phyloP scores from a whole-genome alignment of 2,113 vertebrate genomes.

The Elgaria multicarinata region DNA sequence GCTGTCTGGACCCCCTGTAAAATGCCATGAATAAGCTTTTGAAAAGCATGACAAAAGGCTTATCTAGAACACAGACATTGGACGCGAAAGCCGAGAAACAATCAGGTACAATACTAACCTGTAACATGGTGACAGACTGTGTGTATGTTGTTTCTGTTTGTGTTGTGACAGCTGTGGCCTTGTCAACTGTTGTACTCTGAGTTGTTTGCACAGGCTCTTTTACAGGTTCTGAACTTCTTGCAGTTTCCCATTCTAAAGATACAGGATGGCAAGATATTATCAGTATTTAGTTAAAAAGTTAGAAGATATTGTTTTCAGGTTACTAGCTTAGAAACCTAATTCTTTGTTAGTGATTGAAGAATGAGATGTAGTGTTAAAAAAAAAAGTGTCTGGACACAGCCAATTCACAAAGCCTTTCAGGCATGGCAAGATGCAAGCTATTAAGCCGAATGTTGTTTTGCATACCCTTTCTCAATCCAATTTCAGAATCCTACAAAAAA shows the following conservation, averaged over 20 bases:
- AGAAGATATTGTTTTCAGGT: neutral
- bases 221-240: constrained; percentile 85
- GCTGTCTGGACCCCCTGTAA: too few species aligned
- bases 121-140: constrained; percentile 94
- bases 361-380: neutral
- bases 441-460: neutral
- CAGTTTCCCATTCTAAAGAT: constrained; percentile 92
- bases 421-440: neutral
- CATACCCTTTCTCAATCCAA: neutral
- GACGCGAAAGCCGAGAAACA: neutral
- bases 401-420: neutral
- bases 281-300: constrained; percentile 9
- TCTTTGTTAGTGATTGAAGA: neutral
- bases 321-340: neutral
- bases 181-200: constrained; percentile 78
- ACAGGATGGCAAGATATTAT: neutral
- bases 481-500: neutral
- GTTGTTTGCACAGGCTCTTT: constrained; percentile 79
- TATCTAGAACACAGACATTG: neutral
- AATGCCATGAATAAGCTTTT: too few species aligned
- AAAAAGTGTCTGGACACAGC: neutral
- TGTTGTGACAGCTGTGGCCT: constrained; percentile 79
- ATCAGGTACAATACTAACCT: constrained; percentile 79
- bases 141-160: constrained; percentile 86
- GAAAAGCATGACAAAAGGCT: too few species aligned